These are phyloP conservation scores for Sebastes flavidus DNA, from an alignment of 2,797 vertebrate species.

Conservation along the genomic window DNA sequence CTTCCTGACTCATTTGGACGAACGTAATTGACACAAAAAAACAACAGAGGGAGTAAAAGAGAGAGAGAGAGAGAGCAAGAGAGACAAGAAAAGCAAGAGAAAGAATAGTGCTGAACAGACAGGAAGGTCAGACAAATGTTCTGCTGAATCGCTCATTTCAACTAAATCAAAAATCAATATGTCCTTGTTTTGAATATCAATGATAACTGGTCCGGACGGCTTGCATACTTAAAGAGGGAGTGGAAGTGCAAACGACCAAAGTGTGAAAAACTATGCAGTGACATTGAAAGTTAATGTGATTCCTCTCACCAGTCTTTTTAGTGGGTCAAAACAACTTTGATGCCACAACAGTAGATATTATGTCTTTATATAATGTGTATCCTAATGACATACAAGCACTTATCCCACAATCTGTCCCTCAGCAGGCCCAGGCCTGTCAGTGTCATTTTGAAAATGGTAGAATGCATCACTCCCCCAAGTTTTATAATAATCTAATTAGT, in stretches of 20 bases:
- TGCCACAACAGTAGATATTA: background rate
- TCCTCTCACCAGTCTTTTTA: background rate
- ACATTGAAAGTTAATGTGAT: conserved; percentile 35
- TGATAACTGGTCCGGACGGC: conserved; percentile 51
- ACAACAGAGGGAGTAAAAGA: background rate
- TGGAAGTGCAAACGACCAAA: conserved; percentile 19
- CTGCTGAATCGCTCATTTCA: conserved; percentile 67
- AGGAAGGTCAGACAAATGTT: conserved; percentile 60
- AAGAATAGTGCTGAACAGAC: conserved; percentile 45
- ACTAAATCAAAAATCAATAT: conserved; percentile 73
- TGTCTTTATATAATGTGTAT: background rate
- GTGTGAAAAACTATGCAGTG: conserved; percentile 37
- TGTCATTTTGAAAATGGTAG: background rate
- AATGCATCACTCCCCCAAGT: background rate
- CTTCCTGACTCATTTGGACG: background rate
- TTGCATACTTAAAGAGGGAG: conserved; percentile 47
- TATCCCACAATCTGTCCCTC: background rate
- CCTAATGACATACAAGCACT: background rate
- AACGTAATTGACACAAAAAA: conserved; percentile 10
- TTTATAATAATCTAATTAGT: conserved; percentile 9
- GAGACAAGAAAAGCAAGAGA: conserved; percentile 1
- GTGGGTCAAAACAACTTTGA: background rate
- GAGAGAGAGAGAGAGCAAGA: background rate
- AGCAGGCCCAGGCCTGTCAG: background rate
- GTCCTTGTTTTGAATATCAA: conserved; percentile 73